Evolutionary conservation across 2,797 vertebrate species (phyloP).

Genomic region (Urosaurus nigricauda): DNA sequence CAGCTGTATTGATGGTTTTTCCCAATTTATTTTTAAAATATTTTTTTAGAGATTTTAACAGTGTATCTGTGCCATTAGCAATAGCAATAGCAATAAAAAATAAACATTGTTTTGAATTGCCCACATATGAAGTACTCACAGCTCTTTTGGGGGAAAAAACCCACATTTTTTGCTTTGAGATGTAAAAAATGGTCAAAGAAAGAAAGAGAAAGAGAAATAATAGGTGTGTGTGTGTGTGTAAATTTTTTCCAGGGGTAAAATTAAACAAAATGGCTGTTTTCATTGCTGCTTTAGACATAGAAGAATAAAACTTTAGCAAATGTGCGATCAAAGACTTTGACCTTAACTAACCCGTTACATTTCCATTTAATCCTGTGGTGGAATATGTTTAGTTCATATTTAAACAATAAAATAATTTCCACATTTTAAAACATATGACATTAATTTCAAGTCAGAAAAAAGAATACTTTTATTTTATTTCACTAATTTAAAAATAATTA

Average conservation of each 20-base stretch:
- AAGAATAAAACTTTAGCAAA: conserved; percentile 26
- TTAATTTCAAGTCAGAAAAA: conserved; percentile 51
- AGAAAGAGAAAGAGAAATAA: not conserved
- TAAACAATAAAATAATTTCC: conserved; percentile 56
- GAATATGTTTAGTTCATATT: conserved; percentile 33
- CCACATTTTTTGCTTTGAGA: not conserved
- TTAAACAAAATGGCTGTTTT: conserved; percentile 18
- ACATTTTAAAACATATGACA: conserved; percentile 50
- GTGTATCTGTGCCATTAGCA: not conserved
- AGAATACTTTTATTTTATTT: conserved; percentile 46
- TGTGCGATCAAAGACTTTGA: conserved; percentile 25
- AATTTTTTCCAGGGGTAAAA: not conserved
- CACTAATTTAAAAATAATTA: conserved; percentile 57
- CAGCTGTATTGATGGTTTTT: not conserved
- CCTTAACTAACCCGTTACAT: conserved; percentile 31
- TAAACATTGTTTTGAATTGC: not conserved
- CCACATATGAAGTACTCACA: conserved; percentile 18
- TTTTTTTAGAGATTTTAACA: not conserved
- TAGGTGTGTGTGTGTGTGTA: no score
- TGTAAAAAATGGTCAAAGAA: conserved; percentile 26
- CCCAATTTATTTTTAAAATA: not conserved
- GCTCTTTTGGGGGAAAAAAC: not conserved
- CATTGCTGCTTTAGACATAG: conserved; percentile 19
- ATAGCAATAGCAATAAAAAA: no score
- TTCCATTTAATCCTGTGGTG: conserved; percentile 45